Base-by-base conservation (phyloP, 2,113 vertebrate species). In the Colossoma macropomum region DNA sequence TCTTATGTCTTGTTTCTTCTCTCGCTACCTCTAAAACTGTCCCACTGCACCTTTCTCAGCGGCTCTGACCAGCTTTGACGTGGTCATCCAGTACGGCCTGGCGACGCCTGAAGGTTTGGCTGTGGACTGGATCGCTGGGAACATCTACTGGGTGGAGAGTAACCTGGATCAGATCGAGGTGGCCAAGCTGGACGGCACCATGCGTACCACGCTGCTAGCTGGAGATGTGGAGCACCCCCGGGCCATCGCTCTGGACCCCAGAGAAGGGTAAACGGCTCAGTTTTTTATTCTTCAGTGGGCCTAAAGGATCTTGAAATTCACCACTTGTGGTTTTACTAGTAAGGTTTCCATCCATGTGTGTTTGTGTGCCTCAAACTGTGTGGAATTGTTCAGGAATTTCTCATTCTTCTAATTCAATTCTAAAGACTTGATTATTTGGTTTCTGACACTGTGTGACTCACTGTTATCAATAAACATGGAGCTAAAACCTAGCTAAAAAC, bases 91-190 rank as follows among this genome's bases (percentile, higher is more conserved):
- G 93, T 97, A 98, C 0, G 98, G 98, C 3, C 89, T 99, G 89
- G 97, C 98, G 38, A 98, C 98, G 0, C 98, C 98, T 0, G 97
- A 99, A 91, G 98, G 98, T 1, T 90, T 99, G 92, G 97, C 97
- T 0, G 97, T 99, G 63, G 98, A 99, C 92, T 99, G 98, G 98
- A 99, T 99, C 4, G 98, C 98, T 0, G 97, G 98, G 86, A 99
- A 99, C 91, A 99, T 99, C 92, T 99, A 99, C 93, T 99, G 98
- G 98, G 98, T 99, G 80, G 98, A 99, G 92, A 99, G 97, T 89
- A 98, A 99, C 92, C 92, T 99, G 91, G 98, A 99, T 91, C 98
- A 99, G 93, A 99, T 99, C 0, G 98, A 99, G 78, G 98, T 99
- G 88, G 98, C 98, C 90, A 98, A 97, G 84, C 91, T 99, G 88